Base-by-base conservation (phyloP, 2,797 vertebrate genomes). In the Gymnoscopelus braueri region DNA sequence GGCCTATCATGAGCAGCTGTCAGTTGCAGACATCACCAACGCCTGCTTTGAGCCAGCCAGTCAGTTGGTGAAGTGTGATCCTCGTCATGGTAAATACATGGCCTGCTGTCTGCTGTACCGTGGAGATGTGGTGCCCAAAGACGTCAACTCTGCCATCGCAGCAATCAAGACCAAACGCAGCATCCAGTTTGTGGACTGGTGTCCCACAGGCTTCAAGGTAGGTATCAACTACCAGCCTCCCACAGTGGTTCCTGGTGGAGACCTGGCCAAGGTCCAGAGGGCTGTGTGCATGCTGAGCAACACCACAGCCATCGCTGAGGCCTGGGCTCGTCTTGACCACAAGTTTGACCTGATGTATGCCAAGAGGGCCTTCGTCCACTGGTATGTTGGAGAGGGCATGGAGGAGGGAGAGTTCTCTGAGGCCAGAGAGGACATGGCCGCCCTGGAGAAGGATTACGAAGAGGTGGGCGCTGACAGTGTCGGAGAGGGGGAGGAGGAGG, bases 121-220 rank as follows among this genome's bases (percentile, higher is more conserved):
- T 49, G 92, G 92, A 0, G 93, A 94, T 3, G 92, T 94, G 61
- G 92, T 94, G 47, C 92, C 93, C 11, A 94, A 95, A 67, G 94
- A 95, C 0, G 92, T 94, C 79, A 94, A 94, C 3, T 90, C 92
- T 0, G 92, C 93, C 5, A 94, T 94, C 3, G 91, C 93, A 47
- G 89, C 89, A 5, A 93, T 95, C 83, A 93, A 94, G 90, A 91
- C 91, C 53, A 93, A 94, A 69, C 86, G 87, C 26, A 90, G 85
- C 75, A 95, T 94, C 85, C 93, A 94, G 44, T 95, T 94, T 85
- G 94, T 94, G 4, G 93, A 93, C 44, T 94, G 93, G 0, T 92
- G 93, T 68, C 93, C 93, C 65, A 87, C 84, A 50, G 88, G 88
- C 0, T 92, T 92, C 73, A 93, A 94, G 69, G 94, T 93, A 60